These are phyloP conservation scores for Oreochromis tanganicae DNA, from an alignment of 2,113 vertebrate genomes.

Conservation along the genomic window DNA sequence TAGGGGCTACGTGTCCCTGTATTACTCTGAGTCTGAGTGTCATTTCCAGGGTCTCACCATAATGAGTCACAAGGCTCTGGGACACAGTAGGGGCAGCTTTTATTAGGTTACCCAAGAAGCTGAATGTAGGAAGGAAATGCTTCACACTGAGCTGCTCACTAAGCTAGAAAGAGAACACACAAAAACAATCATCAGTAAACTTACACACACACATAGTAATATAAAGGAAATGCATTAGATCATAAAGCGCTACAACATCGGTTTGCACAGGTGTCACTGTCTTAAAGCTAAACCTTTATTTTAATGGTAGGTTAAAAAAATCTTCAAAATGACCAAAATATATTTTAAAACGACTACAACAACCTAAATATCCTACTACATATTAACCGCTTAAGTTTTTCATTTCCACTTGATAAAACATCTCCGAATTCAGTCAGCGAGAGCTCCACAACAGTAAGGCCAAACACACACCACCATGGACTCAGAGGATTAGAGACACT, in stretches of 20 bases:
- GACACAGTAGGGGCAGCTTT: slow-evolving; percentile 77
- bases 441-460: background rate
- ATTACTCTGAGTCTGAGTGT: background rate
- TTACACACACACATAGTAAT: background rate
- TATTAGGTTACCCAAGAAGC: slow-evolving; percentile 83
- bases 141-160: slow-evolving; percentile 46
- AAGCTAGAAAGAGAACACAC: slow-evolving; percentile 45
- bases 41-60: slow-evolving; percentile 70
- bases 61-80: slow-evolving; percentile 72
- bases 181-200: background rate
- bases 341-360: background rate
- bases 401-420: background rate
- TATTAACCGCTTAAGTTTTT: background rate
- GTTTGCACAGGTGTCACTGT: background rate
- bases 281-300: background rate
- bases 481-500: background rate
- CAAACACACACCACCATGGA: background rate
- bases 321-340: background rate
- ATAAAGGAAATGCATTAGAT: background rate
- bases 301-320: background rate
- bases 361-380: background rate
- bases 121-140: slow-evolving; percentile 74
- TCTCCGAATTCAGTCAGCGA: background rate
- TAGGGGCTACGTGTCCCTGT: background rate
- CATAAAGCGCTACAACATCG: background rate